Conservation (phyloP, 2,113 vertebrate genomes). For the Myrmophylax atrothorax region DNA sequence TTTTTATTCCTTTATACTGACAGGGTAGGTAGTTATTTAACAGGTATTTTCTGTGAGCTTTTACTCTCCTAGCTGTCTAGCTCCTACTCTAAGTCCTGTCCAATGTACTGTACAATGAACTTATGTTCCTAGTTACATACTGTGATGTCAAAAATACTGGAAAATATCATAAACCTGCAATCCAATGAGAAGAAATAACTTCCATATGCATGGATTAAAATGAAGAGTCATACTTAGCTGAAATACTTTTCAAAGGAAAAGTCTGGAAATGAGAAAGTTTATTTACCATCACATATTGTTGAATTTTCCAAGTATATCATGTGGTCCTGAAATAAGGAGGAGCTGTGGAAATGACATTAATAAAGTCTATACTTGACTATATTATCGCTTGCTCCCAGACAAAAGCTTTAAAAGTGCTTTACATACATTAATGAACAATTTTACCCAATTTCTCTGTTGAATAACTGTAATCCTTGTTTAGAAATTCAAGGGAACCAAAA, state of each 20-base stretch:
- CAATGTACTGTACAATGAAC: neutral
- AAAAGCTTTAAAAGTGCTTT: constrained; percentile 34
- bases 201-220: neutral
- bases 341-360: neutral
- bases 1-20: neutral
- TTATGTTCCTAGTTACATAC: neutral
- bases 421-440: neutral
- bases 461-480: neutral
- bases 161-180: neutral
- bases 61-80: neutral
- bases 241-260: neutral
- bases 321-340: neutral
- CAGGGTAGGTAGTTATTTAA: neutral
- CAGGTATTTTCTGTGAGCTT: neutral
- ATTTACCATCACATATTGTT: neutral
- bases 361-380: neutral
- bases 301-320: neutral
- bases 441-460: neutral
- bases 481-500: neutral
- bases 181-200: neutral
- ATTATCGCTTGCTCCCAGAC: constrained; percentile 4
- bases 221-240: neutral
- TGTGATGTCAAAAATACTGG: neutral
- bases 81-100: neutral
- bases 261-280: neutral